Conservation (phyloP, 2,797 vertebrate species). For the Epinephelus coioides region DNA sequence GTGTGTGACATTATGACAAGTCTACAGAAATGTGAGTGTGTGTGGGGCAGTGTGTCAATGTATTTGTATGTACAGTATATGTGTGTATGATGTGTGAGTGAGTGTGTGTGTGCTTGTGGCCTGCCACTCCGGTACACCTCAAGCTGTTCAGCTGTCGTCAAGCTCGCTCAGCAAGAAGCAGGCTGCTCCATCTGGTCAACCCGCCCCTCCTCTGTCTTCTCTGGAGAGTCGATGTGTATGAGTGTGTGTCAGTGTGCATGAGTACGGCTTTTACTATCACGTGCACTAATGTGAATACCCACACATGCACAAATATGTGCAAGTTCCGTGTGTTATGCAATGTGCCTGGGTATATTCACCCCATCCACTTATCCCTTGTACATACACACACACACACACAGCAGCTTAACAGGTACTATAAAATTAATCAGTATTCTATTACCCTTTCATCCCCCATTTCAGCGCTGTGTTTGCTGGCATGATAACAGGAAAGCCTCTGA, state of each 20-base stretch:
- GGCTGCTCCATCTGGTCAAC: constrained; percentile 84
- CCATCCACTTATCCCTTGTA: constrained; percentile 34
- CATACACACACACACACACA: constrained; percentile 26
- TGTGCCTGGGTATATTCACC: constrained; percentile 20
- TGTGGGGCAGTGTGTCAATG: constrained; percentile 32
- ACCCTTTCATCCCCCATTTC: constrained; percentile 55
- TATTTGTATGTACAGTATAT: constrained; percentile 31
- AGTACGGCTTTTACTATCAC: constrained; percentile 16
- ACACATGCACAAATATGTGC: constrained; percentile 26
- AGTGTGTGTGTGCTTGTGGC: constrained; percentile 59
- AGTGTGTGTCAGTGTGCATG: constrained; percentile 11
- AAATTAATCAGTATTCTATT: constrained; percentile 66
- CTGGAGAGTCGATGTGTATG: constrained; percentile 41
- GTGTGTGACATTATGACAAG: constrained; percentile 26
- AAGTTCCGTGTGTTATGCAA: constrained; percentile 44
- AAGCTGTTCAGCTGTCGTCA: constrained; percentile 86
- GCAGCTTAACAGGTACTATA: constrained; percentile 55
- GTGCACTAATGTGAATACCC: constrained; percentile 36
- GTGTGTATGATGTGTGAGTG: constrained; percentile 34
- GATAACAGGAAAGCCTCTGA: constrained; percentile 54
- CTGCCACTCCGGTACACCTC: constrained; percentile 78
- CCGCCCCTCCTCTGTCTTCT: constrained; percentile 67
- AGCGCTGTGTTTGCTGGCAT: constrained; percentile 55
- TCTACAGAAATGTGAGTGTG: constrained; percentile 8
- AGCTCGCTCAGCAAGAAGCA: constrained; percentile 82